These are phyloP conservation scores for Falco berigora DNA, from an alignment of 2,797 vertebrate species.

Conservation along the genomic window DNA sequence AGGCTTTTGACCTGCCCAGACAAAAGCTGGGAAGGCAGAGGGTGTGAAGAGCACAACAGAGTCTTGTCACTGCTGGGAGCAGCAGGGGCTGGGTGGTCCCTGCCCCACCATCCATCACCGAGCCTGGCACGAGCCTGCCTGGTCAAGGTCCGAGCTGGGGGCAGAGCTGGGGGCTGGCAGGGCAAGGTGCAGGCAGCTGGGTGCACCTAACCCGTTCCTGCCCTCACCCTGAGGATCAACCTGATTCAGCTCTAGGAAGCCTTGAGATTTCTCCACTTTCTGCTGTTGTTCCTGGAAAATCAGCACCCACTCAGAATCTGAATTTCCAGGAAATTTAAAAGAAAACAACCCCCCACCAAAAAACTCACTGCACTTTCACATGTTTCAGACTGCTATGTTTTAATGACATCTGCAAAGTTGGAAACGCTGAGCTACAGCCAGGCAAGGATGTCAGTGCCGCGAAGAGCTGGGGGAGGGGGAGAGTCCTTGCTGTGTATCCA, in stretches of 20 bases:
- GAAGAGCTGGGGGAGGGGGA: neutral
- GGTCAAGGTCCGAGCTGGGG: neutral
- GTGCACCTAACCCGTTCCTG: neutral
- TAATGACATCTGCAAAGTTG: neutral
- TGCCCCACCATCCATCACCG: rapidly evolving
- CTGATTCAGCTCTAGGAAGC: neutral
- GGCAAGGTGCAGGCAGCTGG: neutral
- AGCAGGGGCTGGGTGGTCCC: neutral
- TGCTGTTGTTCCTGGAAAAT: neutral
- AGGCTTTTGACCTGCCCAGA: neutral
- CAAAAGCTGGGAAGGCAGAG: neutral
- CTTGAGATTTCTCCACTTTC: neutral
- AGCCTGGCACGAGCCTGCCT: neutral
- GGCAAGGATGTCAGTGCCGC: neutral
- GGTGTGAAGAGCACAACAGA: neutral
- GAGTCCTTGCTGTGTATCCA: neutral
- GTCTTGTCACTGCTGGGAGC: neutral
- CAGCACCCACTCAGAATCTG: neutral
- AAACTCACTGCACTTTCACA: neutral
- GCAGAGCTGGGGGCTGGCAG: neutral
- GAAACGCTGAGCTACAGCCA: neutral
- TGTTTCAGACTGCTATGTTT: neutral
- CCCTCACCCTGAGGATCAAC: neutral
- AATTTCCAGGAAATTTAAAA: neutral
- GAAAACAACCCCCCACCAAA: neutral